Evolutionary conservation across 2,888 invertebrate species (phyloP).

Genomic region (Brassicogethes aeneus): DNA sequence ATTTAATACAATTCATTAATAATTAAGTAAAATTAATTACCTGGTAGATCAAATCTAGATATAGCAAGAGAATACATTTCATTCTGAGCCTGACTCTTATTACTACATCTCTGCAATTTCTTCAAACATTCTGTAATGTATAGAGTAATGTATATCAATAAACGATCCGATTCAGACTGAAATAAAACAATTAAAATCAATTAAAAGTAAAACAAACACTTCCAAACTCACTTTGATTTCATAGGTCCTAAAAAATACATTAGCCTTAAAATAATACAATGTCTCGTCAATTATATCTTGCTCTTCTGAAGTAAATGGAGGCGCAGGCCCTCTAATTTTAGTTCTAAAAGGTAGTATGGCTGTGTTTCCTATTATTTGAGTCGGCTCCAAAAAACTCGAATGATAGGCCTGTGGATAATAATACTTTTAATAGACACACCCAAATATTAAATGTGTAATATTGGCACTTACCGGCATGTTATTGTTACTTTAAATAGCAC

Average conservation of each 20-base stretch:
- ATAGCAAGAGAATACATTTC: slow-evolving; percentile 96
- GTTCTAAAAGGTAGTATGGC: slow-evolving; percentile 88
- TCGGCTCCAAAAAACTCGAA: slow-evolving; percentile 72
- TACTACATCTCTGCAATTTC: slow-evolving; percentile 83
- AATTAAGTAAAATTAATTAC: slow-evolving; percentile 48
- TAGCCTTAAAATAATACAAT: slow-evolving; percentile 94
- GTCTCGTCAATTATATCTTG: slow-evolving; percentile 95
- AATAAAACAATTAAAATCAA: slow-evolving; percentile 27
- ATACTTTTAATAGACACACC: slow-evolving; percentile 22
- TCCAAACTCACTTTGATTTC: slow-evolving; percentile 77
- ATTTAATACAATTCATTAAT: not conserved
- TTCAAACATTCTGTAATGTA: slow-evolving; percentile 98
- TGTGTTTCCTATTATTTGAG: slow-evolving; percentile 79
- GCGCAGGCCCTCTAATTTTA: slow-evolving; percentile 88
- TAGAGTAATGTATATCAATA: slow-evolving; percentile 92
- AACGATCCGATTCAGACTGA: slow-evolving; percentile 91
- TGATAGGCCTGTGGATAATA: slow-evolving; percentile 98
- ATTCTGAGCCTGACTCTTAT: slow-evolving; percentile 80
- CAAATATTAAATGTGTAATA: too few species aligned
- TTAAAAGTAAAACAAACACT: slow-evolving; percentile 2
- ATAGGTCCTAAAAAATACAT: slow-evolving; percentile 97
- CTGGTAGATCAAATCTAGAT: slow-evolving; percentile 92
- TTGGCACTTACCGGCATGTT: too few species aligned
- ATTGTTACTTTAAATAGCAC: too few species aligned
- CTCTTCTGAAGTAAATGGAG: slow-evolving; percentile 55